Conservation (phyloP, 2,888 invertebrate genomes). For the Eristalinus aeneus region DNA sequence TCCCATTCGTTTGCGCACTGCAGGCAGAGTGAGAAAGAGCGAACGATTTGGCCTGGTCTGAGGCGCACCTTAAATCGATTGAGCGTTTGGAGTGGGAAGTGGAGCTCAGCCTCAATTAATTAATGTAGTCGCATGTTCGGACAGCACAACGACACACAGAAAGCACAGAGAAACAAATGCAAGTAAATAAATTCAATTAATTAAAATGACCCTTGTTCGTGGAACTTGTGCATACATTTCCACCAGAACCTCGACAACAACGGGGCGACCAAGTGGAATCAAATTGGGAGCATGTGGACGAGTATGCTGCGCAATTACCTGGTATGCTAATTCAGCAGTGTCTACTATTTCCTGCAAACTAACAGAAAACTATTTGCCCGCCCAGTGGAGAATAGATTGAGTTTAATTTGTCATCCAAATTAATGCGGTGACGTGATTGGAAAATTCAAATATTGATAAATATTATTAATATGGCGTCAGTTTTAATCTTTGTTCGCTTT, state of each 20-base stretch:
- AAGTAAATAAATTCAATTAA: constrained; percentile 67
- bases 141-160: constrained; percentile 45
- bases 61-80: constrained; percentile 70
- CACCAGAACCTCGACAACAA: background rate
- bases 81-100: constrained; percentile 60
- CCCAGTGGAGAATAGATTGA: background rate
- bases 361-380: background rate
- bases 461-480: background rate
- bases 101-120: constrained; percentile 67
- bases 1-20: constrained; percentile 59
- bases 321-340: constrained; percentile 62
- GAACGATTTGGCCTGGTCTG: constrained; percentile 36
- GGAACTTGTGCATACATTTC: constrained; percentile 39
- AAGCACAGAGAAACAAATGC: constrained; percentile 51
- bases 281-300: constrained; percentile 50
- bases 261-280: constrained; percentile 31
- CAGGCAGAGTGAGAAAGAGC: constrained; percentile 52
- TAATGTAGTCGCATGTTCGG: constrained; percentile 66
- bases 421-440: no score
- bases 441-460: background rate
- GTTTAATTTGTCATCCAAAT: background rate
- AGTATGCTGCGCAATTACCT: constrained; percentile 58
- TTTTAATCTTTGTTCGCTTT: background rate
- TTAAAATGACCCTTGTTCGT: constrained; percentile 69
- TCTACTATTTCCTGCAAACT: constrained; percentile 11